These are phyloP conservation scores for Panthera uncia DNA, from an alignment of 2,113 vertebrate species.

Conservation along the genomic window DNA sequence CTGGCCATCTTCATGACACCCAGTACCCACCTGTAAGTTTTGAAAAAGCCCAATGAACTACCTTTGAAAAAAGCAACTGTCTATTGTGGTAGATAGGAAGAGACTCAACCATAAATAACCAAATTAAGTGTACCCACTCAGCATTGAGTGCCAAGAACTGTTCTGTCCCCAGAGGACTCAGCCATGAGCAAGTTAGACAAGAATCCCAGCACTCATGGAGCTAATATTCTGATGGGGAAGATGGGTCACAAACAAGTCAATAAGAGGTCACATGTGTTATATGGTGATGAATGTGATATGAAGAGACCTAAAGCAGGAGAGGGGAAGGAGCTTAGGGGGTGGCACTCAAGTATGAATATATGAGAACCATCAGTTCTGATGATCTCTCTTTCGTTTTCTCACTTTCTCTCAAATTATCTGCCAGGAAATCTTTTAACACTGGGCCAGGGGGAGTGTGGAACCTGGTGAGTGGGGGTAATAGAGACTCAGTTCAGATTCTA, in stretches of 20 bases:
- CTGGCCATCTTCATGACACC: neutral
- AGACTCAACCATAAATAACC: neutral
- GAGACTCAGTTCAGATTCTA: neutral
- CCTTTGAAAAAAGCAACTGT: neutral
- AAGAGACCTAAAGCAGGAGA: neutral
- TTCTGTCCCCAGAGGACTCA: neutral
- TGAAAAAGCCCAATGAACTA: neutral
- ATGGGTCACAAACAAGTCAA: neutral
- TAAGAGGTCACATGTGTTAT: neutral
- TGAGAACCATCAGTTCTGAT: neutral
- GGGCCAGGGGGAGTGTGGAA: neutral
- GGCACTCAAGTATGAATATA: rapidly evolving
- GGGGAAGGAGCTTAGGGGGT: neutral
- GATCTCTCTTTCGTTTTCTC: neutral
- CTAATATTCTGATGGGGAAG: neutral
- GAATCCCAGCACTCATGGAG: neutral
- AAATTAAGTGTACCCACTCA: neutral
- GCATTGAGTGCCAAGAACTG: neutral
- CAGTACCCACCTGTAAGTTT: neutral
- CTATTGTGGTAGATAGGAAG: neutral
- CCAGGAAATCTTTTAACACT: neutral
- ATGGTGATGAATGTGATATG: too few species aligned
- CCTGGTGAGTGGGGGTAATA: neutral
- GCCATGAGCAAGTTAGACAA: neutral
- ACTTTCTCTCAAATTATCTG: neutral